These are phyloP conservation scores for Drosophila kanekoi DNA, from an alignment of 2,888 invertebrate species.

Conservation along the genomic window DNA sequence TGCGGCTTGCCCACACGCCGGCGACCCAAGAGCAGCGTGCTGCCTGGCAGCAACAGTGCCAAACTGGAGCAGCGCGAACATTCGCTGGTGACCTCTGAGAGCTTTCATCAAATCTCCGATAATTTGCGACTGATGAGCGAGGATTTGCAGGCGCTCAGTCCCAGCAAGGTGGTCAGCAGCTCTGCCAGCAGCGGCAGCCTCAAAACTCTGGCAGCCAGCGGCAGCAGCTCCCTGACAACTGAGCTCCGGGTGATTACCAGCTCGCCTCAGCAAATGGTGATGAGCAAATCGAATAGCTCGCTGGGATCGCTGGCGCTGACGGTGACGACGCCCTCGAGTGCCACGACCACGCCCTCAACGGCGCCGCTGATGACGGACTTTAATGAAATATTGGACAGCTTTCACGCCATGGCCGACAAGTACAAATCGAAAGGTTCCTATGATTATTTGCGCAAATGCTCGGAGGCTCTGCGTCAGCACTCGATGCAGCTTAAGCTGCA, in stretches of 20 bases:
- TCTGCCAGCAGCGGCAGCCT: conserved; percentile 75
- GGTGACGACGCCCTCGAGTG: conserved; percentile 68
- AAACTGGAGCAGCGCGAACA: conserved; percentile 79
- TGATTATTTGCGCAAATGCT: conserved; percentile 85
- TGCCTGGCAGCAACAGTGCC: conserved; percentile 41
- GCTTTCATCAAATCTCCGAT: conserved; percentile 85
- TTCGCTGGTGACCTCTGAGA: conserved; percentile 83
- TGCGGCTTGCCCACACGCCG: conserved; percentile 60
- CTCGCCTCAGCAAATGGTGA: conserved; percentile 71
- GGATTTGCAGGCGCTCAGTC: conserved; percentile 84
- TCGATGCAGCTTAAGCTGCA: conserved; percentile 83
- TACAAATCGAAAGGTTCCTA: conserved; percentile 85
- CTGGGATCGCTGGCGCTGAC: conserved; percentile 58
- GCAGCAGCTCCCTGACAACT: conserved; percentile 50
- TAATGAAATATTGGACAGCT: conserved; percentile 85
- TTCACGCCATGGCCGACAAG: conserved; percentile 85
- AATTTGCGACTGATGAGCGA: conserved; percentile 85
- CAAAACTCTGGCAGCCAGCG: conserved; percentile 60
- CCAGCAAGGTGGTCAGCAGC: conserved; percentile 74
- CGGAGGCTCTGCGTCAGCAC: conserved; percentile 84
- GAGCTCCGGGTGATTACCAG: conserved; percentile 76
- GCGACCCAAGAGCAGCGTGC: conserved; percentile 67
- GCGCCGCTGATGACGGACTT: conserved; percentile 82
- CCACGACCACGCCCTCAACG: conserved; percentile 81
- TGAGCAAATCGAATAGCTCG: conserved; percentile 70